Base-by-base conservation (phyloP, 2,113 vertebrate genomes). In the Kryptolebias marmoratus region DNA sequence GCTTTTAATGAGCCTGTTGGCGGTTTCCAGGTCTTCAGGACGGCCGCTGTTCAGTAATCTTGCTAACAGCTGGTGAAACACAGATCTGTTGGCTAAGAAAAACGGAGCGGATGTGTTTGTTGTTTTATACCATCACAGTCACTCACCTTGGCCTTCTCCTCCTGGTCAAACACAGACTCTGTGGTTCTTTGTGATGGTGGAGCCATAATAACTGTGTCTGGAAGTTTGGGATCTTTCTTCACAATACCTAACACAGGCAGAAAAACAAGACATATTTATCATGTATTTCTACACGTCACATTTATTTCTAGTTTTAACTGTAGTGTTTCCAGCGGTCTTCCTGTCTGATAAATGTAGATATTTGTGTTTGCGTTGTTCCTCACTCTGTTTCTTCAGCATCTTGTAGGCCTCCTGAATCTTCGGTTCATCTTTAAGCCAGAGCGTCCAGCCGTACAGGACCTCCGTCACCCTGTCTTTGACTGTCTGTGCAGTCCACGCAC, bases 371-470 rank as follows among this genome's bases (percentile, higher is more conserved):
- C 47, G 52, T 53, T 61, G n/a, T 12, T 49, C 50, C 89, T 77
- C 50, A 97, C 97, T 96, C 95, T 97, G 96, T 88, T 96, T 96
- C 94, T 96, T 97, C 49, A 98, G 93, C 96, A 97, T 96, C 78
- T 88, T 86, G 89, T 98, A 98, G 10, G 96, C 96, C 30, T 97
- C 95, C 71, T 93, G 93, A 79, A 98, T 95, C 92, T 97, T 98
- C 55, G 94, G 90, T 85, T 96, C 95, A 32, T 96, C 94, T 77
- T 96, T 96, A 61, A 98, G 95, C 96, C 96, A 96, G 27, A 95
- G 94, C 0, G 95, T 96, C 97, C 97, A 98, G 81, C 96, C 95
- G 47, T 95, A 98, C 50, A 98, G 90, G 42, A 96, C 87, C 91
- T 97, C 95, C 0, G 88, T 93, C 85, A 98, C 89, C 58, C 94